Percentiles rank a stretch among this genome's conserved stretches.
These are phyloP conservation scores for Andrena trimmerana DNA, from an alignment of 2,888 invertebrate genomes.

Conservation along the genomic window DNA sequence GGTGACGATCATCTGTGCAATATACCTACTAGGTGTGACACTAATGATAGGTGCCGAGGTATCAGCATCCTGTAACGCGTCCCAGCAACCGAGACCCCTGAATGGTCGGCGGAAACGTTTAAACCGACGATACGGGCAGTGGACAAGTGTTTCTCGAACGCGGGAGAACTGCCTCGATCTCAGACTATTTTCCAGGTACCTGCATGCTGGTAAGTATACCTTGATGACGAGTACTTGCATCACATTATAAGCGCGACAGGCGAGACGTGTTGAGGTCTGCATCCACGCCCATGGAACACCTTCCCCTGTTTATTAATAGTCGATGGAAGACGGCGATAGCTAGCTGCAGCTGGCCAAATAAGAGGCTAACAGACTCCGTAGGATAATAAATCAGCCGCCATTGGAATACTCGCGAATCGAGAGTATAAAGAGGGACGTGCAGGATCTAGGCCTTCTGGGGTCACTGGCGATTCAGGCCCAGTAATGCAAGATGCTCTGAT, in stretches of 20 bases:
- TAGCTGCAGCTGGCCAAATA: slow-evolving; percentile 39
- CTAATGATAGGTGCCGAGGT: slow-evolving; percentile 47
- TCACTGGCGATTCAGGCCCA: slow-evolving; percentile 27
- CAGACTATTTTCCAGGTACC: slow-evolving; percentile 30
- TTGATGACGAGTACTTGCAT: slow-evolving; percentile 41
- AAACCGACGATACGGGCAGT: slow-evolving; percentile 41
- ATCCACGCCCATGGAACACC: slow-evolving; percentile 27
- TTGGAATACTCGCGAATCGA: slow-evolving; percentile 45
- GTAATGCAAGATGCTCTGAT: slow-evolving; percentile 15
- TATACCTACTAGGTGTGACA: slow-evolving; percentile 28
- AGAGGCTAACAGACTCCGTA: slow-evolving; percentile 38
- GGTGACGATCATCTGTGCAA: slow-evolving; percentile 31
- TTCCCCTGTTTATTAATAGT: slow-evolving; percentile 48
- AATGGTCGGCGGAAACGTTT: slow-evolving; percentile 10
- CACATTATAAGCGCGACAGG: slow-evolving; percentile 29
- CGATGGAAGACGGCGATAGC: slow-evolving; percentile 53
- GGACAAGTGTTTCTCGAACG: slow-evolving; percentile 13
- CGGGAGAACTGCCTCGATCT: neutral
- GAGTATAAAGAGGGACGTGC: slow-evolving; percentile 40
- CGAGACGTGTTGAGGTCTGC: slow-evolving; percentile 33
- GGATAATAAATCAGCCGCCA: slow-evolving; percentile 44
- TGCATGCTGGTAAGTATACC: slow-evolving; percentile 34
- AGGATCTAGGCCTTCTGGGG: slow-evolving; percentile 27
- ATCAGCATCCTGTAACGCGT: slow-evolving; percentile 28
- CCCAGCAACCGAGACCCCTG: neutral